Evolutionary conservation across 37 sponge, comb jelly and placozoan genomes (phyloP), one percentile per base, ranked within the genome.

Genomic region (Ianthella basta): DNA sequence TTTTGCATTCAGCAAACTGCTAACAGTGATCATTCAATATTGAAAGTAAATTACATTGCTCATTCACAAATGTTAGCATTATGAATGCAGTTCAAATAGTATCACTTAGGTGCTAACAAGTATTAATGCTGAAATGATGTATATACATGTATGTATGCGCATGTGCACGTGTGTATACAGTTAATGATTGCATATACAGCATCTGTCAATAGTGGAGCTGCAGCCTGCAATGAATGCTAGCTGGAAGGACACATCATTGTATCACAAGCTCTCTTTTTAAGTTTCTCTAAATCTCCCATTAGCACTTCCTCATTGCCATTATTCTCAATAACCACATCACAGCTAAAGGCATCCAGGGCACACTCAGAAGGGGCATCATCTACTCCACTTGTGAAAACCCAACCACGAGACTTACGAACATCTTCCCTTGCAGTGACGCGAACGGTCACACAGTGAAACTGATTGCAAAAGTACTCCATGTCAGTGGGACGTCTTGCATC

Each of bases 281-380:
- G 32, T 36, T 53, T 0, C 15, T 39, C 74, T 37, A 74, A 53
- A 30, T 41, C 59, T 65, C 32, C 32, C 10, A 79, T 79, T 2
- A 24, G n/a, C 54, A 78, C 5, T 0, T 60, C n/a, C 79, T 88
- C 87, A 20, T 59, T 60, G 13, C 87, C 91, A 61, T 92, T 70
- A 56, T 98, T 98, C 1, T 35, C 72, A 30, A 98, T 78, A 33
- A 57, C 40, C 34, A 96, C 24, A 56, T 98, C 91, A 80, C 87
- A 88, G 0, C 29, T 55, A 78, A 87, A 86, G 14, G 79, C 61
- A 66, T 98, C 98, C 59, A 98, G 83, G 13, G 80, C 94, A 86
- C 98, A 98, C 86, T 98, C 98, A 10, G 98, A 98, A 12, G 67
- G 79, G 15, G 92, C 89, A 77, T 98, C 88, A 83, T 98, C 98